Evolutionary conservation across 2,797 vertebrate species (phyloP).

Genomic region (Zenarchopterus dispar): DNA sequence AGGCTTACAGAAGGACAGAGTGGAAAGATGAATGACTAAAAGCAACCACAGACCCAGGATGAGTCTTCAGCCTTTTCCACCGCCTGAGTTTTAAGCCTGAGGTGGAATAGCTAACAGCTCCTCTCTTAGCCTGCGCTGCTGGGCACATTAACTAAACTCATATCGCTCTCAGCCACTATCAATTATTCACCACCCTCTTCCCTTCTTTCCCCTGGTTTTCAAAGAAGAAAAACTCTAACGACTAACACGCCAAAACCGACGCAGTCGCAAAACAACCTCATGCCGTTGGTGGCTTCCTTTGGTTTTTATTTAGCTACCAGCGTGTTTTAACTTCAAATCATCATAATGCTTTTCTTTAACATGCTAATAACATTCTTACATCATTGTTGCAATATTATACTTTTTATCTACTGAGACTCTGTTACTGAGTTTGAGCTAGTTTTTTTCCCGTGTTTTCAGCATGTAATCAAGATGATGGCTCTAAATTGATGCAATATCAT

Average conservation of each 20-base stretch:
- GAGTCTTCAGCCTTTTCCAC: constrained; percentile 44
- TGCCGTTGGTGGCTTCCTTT: constrained; percentile 45
- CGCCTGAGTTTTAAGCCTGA: constrained; percentile 69
- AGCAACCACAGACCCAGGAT: constrained; percentile 37
- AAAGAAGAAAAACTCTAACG: constrained; percentile 67
- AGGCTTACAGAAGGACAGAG: not conserved
- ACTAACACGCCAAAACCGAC: constrained; percentile 32
- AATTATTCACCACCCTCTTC: constrained; percentile 80
- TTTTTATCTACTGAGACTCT: not conserved
- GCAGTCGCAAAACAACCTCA: constrained; percentile 44
- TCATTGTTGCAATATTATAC: constrained; percentile 30
- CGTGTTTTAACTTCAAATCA: constrained; percentile 36
- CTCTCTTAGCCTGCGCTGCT: constrained; percentile 82
- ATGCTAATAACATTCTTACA: constrained; percentile 47
- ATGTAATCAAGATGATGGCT: not conserved
- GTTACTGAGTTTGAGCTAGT: constrained; percentile 21
- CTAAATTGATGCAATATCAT: too few species aligned
- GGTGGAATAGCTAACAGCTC: constrained; percentile 80
- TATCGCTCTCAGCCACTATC: constrained; percentile 86
- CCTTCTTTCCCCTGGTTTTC: constrained; percentile 58
- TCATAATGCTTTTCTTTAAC: constrained; percentile 30
- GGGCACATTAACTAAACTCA: constrained; percentile 89
- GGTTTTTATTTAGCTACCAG: constrained; percentile 11
- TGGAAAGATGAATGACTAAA: constrained; percentile 28
- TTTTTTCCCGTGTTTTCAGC: not conserved